Conservation (phyloP, 2,888 invertebrate genomes). For the Drosophila siamana region DNA sequence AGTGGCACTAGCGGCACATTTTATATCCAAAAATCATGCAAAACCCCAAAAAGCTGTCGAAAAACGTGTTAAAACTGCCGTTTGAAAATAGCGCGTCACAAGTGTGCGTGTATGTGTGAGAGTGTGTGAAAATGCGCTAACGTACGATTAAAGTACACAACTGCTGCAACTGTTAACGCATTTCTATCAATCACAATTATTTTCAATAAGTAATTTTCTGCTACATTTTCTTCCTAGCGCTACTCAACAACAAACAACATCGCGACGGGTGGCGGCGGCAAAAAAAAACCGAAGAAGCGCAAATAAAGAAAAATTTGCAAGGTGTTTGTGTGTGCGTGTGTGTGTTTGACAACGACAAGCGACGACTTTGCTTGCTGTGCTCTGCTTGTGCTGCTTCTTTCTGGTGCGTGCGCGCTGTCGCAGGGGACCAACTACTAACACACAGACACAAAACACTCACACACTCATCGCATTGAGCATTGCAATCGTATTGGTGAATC, state of each 20-base stretch:
- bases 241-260: slow-evolving; percentile 45
- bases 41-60: slow-evolving; percentile 6
- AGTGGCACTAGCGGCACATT: slow-evolving; percentile 57
- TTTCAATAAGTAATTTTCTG: slow-evolving; percentile 48
- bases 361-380: slow-evolving; percentile 42
- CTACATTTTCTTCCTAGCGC: slow-evolving; percentile 20
- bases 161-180: slow-evolving; percentile 49
- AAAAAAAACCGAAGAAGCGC: slow-evolving; percentile 60
- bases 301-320: slow-evolving; percentile 73
- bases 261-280: slow-evolving; percentile 59
- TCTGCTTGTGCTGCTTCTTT: slow-evolving; percentile 56
- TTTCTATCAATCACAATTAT: slow-evolving; percentile 17
- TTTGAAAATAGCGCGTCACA: slow-evolving; percentile 75
- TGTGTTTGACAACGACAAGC: slow-evolving; percentile 60
- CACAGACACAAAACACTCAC: slow-evolving; percentile 17
- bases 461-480: slow-evolving; percentile 1
- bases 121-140: slow-evolving; percentile 62
- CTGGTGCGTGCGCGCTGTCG: slow-evolving; percentile 78
- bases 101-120: slow-evolving; percentile 37
- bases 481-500: slow-evolving; percentile 61
- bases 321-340: slow-evolving; percentile 65
- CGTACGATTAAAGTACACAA: slow-evolving; percentile 51
- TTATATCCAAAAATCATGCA: slow-evolving; percentile 8
- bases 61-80: slow-evolving; percentile 43
- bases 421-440: slow-evolving; percentile 64